Evolutionary conservation across 2,888 invertebrate species (phyloP).

Genomic region (Sipha maydis): DNA sequence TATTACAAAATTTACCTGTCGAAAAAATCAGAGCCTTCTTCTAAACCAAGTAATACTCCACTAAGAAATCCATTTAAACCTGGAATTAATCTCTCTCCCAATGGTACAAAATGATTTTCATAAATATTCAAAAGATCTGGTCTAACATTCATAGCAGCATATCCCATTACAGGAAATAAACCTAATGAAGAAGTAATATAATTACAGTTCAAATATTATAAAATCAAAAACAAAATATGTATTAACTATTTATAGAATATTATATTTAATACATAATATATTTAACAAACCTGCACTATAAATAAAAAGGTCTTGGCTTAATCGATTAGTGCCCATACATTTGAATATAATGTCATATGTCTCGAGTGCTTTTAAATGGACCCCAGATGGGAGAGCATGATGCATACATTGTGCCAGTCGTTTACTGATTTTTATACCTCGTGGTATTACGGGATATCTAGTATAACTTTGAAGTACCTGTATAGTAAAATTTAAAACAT

Average conservation of each 20-base stretch:
- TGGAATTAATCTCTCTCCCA: constrained; percentile 80
- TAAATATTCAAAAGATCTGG: constrained; percentile 83
- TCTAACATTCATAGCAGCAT: constrained; percentile 90
- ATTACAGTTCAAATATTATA: neutral
- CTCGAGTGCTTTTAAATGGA: constrained; percentile 90
- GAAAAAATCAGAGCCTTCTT: constrained; percentile 85
- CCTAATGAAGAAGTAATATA: constrained; percentile 69
- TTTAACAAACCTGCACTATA: constrained; percentile 75
- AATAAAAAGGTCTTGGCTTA: constrained; percentile 85
- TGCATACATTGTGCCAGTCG: constrained; percentile 93
- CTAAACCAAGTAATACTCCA: constrained; percentile 87
- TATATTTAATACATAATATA: neutral
- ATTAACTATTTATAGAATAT: neutral
- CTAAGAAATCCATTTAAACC: constrained; percentile 88
- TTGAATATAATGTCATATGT: constrained; percentile 91
- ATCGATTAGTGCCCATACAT: constrained; percentile 82
- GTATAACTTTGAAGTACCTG: constrained; percentile 82
- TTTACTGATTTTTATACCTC: constrained; percentile 88
- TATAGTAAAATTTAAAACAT: constrained; percentile 61
- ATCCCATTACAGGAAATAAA: constrained; percentile 86
- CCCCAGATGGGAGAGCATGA: constrained; percentile 89
- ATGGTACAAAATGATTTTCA: constrained; percentile 87
- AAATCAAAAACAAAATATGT: neutral
- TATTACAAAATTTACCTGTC: constrained; percentile 71
- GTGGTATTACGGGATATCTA: constrained; percentile 86